Evolutionary conservation across 2,888 invertebrate species (phyloP).

Genomic region (Tipula lateralis): DNA sequence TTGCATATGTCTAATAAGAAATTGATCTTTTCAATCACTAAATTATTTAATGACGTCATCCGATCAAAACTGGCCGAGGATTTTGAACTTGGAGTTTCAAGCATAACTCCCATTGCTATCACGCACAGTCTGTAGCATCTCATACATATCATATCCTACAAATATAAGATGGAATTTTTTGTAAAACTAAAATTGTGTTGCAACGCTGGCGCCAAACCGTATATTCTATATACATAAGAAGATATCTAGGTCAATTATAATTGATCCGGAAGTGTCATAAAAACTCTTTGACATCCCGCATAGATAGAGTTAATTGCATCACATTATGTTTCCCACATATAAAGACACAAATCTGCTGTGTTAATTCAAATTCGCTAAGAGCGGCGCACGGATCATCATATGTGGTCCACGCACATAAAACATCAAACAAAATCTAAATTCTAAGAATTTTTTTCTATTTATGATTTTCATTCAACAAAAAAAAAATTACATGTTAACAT

Average conservation of each 20-base stretch:
- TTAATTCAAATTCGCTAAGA: constrained; percentile 11
- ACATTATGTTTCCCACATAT: background rate
- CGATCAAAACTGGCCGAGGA: too few species aligned
- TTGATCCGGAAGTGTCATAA: background rate
- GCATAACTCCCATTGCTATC: too few species aligned
- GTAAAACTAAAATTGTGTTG: too few species aligned
- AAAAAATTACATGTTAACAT: background rate
- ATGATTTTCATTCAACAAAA: constrained; percentile 20
- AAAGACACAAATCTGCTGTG: background rate
- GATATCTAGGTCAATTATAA: background rate
- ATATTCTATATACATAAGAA: background rate
- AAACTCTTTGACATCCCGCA: background rate
- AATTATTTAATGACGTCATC: too few species aligned
- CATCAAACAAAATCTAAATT: constrained; percentile 19
- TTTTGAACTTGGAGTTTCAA: too few species aligned
- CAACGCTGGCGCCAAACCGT: background rate
- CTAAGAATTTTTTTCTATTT: constrained; percentile 20
- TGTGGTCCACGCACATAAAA: constrained; percentile 11
- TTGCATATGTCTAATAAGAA: too few species aligned
- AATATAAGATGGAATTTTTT: too few species aligned
- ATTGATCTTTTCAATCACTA: too few species aligned
- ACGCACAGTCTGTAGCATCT: too few species aligned
- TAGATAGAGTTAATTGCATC: background rate
- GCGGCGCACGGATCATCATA: background rate
- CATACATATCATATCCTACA: too few species aligned